Base-by-base conservation (phyloP, 2,797 vertebrate species). In the Gorsachius magnificus region DNA sequence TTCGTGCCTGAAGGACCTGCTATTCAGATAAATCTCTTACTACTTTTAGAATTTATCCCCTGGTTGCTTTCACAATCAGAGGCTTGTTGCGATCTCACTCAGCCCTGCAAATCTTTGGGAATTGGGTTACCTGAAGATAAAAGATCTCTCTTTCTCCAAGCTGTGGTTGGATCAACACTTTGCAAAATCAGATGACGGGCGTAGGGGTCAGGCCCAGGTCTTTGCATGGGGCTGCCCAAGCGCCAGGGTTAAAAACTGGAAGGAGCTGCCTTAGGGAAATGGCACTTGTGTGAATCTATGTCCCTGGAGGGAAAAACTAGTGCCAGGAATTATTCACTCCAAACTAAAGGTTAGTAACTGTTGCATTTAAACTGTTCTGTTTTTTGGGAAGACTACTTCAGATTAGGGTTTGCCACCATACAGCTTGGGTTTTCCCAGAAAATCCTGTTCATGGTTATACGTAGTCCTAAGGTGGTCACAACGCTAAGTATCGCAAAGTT, bases 121-220 rank as follows among this genome's bases (percentile, higher is more conserved):
- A 85, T 90, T 95, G 83, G 69, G 82, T 96, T 96, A 96, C 93
- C 58, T 4, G 7, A 9, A 81, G 90, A 96, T 54, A 92, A 95
- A 94, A 95, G 89, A 66, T 89, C 57, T 76, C 84, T 94, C 83
- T 90, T 80, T 95, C 57, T 93, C 60, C 83, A 57, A 48, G 71
- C 82, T 29, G 45, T 85, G 81, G 71, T 58, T 89, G 90, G 89
- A 95, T 96, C 95, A 95, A 92, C 93, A 75, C 78, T 68, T 85
- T 12, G 75, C 78, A 91, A 95, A 95, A 85, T 87, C 87, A 94
- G 94, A 86, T 83, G 94, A 89, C 89, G 92, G 79, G 76, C 16
- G 1, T 8, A 90, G 72, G 28, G 81, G 92, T 96, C 95, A 96
- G 83, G 53, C 75, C 78, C 8, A 4, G 95, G 89, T 96, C 88